A percentile compares a stretch with the other conserved stretches of the same genome.
Evolutionary conservation across 2,797 vertebrate genomes (phyloP).

Genomic region (Oreochromis grahami): DNA sequence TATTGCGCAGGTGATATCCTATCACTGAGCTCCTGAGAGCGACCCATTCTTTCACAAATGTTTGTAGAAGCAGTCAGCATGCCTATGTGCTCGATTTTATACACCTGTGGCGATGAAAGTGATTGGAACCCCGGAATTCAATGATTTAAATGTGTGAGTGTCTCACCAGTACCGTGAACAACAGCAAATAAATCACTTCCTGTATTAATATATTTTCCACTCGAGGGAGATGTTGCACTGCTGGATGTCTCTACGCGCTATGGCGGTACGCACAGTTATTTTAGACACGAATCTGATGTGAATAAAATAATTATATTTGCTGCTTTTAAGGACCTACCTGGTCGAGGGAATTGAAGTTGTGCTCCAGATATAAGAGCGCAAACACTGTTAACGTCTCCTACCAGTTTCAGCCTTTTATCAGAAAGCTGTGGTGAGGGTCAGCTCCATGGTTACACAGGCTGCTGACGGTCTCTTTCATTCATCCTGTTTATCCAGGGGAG

Average conservation of each 20-base stretch:
- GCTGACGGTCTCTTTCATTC: neutral
- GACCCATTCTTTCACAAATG: no score
- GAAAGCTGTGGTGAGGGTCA: neutral
- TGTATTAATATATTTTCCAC: neutral
- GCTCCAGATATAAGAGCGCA: neutral
- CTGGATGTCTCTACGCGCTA: neutral
- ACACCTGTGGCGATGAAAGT: no score
- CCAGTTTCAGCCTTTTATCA: constrained; percentile 27
- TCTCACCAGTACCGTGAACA: neutral
- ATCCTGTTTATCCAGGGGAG: neutral
- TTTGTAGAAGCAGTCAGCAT: no score
- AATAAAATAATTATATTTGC: neutral
- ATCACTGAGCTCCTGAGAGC: no score
- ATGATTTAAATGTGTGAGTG: no score
- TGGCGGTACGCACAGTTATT: neutral
- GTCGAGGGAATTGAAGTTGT: neutral
- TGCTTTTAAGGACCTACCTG: neutral
- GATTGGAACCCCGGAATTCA: no score
- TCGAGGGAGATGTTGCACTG: constrained; percentile 9
- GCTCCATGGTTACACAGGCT: constrained; percentile 24
- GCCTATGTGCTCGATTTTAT: no score
- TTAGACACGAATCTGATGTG: neutral
- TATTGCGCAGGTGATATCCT: no score
- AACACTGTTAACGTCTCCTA: neutral
- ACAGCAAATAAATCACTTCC: neutral